Conservation (phyloP, 1,140 invertebrate genomes). For the Caenorhabditis elegans region DNA sequence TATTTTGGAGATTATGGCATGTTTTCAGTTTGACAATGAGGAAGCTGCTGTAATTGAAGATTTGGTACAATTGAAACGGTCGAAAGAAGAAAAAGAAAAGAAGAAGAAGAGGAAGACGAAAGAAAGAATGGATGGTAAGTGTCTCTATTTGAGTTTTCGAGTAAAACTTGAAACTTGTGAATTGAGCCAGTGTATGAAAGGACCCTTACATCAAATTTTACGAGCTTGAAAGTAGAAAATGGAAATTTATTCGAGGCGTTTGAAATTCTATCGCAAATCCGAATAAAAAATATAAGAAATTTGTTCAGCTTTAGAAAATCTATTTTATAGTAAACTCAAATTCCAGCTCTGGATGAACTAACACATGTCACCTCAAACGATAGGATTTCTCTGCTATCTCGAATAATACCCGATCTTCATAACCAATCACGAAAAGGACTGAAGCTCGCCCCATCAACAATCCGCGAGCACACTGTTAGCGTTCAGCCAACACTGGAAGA, state of each 20-base stretch:
- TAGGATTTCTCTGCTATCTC: not conserved
- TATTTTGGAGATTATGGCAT: no score
- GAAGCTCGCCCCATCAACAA: not conserved
- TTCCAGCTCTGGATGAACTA: not conserved
- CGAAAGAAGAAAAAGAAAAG: not conserved
- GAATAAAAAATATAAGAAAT: no score
- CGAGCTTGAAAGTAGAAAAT: no score
- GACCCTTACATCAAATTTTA: not conserved
- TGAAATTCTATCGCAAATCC: not conserved
- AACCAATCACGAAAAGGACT: not conserved
- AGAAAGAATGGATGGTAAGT: slow-evolving; percentile 14
- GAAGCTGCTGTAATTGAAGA: not conserved
- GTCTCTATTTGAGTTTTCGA: no score
- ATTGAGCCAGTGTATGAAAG: not conserved
- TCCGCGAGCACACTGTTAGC: no score
- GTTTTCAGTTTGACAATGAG: not conserved
- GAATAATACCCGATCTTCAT: not conserved
- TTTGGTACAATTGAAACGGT: not conserved
- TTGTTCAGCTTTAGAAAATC: no score
- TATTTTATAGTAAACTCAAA: no score
- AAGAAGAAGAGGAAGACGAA: not conserved
- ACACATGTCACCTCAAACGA: not conserved
- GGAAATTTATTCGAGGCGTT: no score
- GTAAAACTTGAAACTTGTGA: not conserved
- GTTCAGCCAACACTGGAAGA: no score